A percentile compares a stretch with the other conserved stretches of the same genome.
phyloP scores from a whole-genome alignment of 2,113 vertebrate genomes.

The Dicaeum eximium region DNA sequence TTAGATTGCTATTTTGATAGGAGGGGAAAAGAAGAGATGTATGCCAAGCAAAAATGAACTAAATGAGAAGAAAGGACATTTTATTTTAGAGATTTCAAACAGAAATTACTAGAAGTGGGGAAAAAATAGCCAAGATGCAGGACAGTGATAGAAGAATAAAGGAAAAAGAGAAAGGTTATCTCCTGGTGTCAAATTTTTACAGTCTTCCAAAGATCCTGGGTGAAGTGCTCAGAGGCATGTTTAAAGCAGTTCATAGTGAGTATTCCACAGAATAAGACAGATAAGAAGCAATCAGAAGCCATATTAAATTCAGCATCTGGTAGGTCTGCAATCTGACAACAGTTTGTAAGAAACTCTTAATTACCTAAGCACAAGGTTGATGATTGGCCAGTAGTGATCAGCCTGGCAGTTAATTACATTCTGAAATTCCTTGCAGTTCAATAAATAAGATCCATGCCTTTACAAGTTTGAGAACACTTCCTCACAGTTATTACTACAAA shows the following conservation, averaged over 20 bases:
- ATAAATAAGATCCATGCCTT: not conserved
- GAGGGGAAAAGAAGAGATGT: not conserved
- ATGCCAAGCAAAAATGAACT: not conserved
- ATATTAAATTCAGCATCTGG: not conserved
- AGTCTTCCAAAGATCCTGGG: not conserved
- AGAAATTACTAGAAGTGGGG: not conserved
- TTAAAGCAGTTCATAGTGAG: not conserved
- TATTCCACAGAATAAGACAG: not conserved
- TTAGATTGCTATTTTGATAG: not conserved
- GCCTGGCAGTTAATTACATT: not conserved
- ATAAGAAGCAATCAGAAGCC: not conserved
- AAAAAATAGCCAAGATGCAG: not conserved
- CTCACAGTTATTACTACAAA: not conserved
- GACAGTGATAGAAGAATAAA: not conserved
- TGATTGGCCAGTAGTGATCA: not conserved
- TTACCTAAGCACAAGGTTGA: not conserved
- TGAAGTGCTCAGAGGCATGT: not conserved
- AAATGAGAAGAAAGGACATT: not conserved
- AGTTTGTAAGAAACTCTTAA: not conserved
- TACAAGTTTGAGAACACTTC: not conserved
- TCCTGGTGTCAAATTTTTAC: not conserved
- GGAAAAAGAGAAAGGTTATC: not conserved
- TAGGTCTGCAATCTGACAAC: not conserved
- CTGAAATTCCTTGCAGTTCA: not conserved
- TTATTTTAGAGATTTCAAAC: constrained; percentile 5